phyloP scores from a whole-genome alignment of 2,888 invertebrate genomes.

The Metallyticus violacea region DNA sequence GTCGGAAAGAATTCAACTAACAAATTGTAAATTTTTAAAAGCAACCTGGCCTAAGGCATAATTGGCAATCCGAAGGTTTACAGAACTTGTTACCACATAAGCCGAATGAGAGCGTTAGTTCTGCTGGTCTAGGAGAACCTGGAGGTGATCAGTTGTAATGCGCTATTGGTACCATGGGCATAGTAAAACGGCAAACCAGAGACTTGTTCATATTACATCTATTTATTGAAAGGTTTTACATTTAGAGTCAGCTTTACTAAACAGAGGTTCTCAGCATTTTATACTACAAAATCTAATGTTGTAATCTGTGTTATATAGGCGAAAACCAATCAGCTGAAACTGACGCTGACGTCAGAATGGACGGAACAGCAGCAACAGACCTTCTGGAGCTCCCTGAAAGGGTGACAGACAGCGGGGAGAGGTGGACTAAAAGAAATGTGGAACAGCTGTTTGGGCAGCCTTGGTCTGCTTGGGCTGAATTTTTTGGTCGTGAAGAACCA shows the following conservation, averaged over 20 bases:
- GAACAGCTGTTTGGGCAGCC: background rate
- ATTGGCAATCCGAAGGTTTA: too few species aligned
- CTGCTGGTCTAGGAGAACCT: background rate
- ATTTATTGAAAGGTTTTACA: background rate
- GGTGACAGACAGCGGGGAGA: background rate
- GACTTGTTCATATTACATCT: background rate
- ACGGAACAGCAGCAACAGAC: background rate
- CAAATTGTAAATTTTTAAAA: too few species aligned
- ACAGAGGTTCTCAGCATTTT: background rate
- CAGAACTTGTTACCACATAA: too few species aligned
- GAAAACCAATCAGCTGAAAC: background rate
- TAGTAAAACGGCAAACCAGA: too few species aligned
- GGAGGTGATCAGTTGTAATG: background rate
- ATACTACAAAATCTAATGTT: background rate
- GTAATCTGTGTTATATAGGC: background rate
- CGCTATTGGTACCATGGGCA: background rate
- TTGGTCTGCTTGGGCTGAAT: background rate
- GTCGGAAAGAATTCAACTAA: too few species aligned
- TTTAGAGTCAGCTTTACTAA: background rate
- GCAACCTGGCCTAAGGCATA: too few species aligned
- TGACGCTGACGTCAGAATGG: background rate
- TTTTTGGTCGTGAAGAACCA: background rate
- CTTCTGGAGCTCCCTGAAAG: background rate
- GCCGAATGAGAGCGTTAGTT: background rate
- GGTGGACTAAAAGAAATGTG: background rate